Evolutionary conservation across 2,113 vertebrate genomes (phyloP).

Genomic region (Cyanoliseus patagonus): DNA sequence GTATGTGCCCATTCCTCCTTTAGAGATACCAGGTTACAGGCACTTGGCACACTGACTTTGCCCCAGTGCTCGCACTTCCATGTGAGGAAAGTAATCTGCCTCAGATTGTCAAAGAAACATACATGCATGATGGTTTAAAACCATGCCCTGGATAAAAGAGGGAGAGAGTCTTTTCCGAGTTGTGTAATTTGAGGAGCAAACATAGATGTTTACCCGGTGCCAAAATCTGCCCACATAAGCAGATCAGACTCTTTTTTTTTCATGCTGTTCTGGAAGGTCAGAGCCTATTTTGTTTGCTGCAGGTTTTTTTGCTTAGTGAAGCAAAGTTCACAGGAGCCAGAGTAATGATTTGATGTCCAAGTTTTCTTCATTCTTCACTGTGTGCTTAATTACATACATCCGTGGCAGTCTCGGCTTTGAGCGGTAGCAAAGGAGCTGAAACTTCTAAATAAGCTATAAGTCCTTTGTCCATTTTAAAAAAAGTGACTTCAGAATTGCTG

Average conservation of each 20-base stretch:
- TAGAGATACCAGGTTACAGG: background rate
- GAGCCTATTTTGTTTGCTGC: conserved; percentile 4
- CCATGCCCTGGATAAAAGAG: background rate
- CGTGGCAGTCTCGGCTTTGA: background rate
- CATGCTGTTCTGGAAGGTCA: conserved; percentile 35
- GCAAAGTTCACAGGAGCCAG: conserved; percentile 25
- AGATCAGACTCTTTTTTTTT: background rate
- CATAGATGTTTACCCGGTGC: conserved; percentile 41
- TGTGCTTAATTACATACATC: background rate
- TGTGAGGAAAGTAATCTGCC: background rate
- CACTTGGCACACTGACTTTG: background rate
- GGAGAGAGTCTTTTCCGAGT: background rate
- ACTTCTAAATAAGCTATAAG: background rate
- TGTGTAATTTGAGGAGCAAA: conserved; percentile 55
- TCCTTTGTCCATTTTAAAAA: background rate
- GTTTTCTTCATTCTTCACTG: background rate
- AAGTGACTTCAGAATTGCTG: background rate
- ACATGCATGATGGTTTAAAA: background rate
- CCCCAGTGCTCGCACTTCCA: background rate
- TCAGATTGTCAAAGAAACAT: background rate
- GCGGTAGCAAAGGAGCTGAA: background rate
- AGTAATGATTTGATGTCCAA: background rate
- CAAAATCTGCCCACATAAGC: conserved; percentile 56
- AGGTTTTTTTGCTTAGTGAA: conserved; percentile 6
- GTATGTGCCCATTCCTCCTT: background rate